phyloP scores from a whole-genome alignment of 2,797 vertebrate genomes.

The Hirundo rustica region DNA sequence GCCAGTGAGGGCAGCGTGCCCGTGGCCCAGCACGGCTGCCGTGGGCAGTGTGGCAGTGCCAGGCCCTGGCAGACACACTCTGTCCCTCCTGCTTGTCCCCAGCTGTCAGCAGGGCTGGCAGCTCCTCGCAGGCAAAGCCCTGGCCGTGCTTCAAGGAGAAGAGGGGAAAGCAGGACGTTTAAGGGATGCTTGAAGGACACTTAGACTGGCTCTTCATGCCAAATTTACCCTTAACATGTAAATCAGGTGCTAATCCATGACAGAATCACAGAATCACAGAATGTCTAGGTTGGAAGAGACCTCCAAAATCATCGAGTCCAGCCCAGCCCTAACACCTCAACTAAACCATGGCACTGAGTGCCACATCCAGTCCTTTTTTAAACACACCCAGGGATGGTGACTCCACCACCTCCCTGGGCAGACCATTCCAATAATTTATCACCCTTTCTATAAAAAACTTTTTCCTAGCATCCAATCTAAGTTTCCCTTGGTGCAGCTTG shows the following conservation, averaged over 20 bases:
- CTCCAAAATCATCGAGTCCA: fast-evolving
- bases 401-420: background rate
- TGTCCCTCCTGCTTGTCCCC: background rate
- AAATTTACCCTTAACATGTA: background rate
- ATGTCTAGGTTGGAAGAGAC: background rate
- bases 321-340: background rate
- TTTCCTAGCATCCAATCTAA: background rate
- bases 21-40: fast-evolving
- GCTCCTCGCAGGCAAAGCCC: background rate
- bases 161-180: background rate
- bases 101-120: background rate
- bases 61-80: background rate
- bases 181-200: background rate
- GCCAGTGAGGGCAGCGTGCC: background rate
- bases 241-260: background rate
- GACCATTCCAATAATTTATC: background rate
- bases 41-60: background rate
- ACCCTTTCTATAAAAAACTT: background rate
- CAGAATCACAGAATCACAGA: background rate
- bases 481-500: background rate
- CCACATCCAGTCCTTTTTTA: background rate
- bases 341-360: background rate
- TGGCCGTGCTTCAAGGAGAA: background rate
- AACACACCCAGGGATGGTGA: background rate
- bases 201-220: background rate